These are phyloP conservation scores for Desmodus rotundus DNA, from an alignment of 2,113 vertebrate species.

Conservation along the genomic window DNA sequence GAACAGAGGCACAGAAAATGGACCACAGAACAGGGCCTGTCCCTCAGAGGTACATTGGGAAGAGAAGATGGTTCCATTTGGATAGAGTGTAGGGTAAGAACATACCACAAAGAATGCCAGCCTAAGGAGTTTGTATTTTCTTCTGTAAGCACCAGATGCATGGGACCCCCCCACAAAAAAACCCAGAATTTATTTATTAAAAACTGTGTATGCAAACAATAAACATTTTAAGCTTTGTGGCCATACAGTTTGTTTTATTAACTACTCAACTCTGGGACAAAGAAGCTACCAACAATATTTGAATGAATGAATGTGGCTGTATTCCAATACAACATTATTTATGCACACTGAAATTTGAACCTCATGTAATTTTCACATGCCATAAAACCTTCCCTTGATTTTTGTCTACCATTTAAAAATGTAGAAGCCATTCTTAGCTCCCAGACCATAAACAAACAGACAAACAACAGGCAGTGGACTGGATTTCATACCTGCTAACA, in stretches of 20 bases:
- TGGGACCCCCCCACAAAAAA: too few relatives aligned
- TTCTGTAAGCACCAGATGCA: too few relatives aligned
- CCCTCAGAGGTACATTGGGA: neutral
- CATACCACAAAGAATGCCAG: neutral
- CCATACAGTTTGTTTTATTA: neutral
- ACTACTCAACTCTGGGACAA: neutral
- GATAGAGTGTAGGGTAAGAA: neutral
- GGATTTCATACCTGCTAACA: neutral
- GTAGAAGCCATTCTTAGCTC: neutral
- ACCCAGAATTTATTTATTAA: too few relatives aligned
- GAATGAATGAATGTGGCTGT: neutral
- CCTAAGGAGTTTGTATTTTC: neutral
- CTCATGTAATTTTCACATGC: neutral
- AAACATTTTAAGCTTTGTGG: neutral
- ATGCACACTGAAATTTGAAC: conserved; percentile 13
- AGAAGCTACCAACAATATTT: neutral
- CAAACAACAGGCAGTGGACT: neutral
- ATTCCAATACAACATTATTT: neutral
- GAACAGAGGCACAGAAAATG: neutral
- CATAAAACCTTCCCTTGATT: neutral
- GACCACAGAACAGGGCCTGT: neutral
- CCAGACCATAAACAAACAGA: neutral
- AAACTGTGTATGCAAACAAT: neutral
- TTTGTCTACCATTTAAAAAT: neutral
- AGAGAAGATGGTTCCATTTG: neutral